Conservation (phyloP, 2,797 vertebrate species). For the Gephyroberyx darwinii region DNA sequence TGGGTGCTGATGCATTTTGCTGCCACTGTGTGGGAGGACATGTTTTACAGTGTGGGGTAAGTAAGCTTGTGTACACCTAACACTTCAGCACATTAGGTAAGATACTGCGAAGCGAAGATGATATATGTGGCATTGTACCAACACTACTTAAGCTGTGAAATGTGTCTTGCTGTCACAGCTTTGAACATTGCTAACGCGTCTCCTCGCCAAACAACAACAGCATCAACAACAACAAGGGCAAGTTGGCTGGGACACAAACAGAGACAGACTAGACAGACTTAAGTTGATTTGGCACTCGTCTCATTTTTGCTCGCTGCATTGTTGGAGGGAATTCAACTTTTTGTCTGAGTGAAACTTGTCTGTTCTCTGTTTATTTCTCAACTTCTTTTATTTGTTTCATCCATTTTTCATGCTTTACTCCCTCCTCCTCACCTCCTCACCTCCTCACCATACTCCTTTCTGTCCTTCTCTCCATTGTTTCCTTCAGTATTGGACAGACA, state of each 20-base stretch:
- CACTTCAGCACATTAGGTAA: background rate
- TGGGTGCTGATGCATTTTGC: too few relatives aligned
- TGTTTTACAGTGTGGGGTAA: too few relatives aligned
- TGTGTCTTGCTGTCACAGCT: background rate
- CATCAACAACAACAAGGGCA: background rate
- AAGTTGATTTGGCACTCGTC: background rate
- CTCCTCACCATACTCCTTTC: background rate
- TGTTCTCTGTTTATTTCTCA: background rate
- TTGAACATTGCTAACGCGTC: background rate
- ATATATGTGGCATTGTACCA: background rate
- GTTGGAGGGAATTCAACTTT: background rate
- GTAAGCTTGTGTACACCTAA: too few relatives aligned
- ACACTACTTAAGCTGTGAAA: background rate
- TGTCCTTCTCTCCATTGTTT: slow-evolving; percentile 6
- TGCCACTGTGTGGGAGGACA: too few relatives aligned
- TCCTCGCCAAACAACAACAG: background rate
- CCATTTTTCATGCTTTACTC: background rate
- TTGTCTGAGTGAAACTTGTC: background rate
- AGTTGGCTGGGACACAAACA: slow-evolving; percentile 4
- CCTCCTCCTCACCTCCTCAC: too few relatives aligned
- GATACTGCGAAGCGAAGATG: background rate
- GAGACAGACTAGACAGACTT: background rate
- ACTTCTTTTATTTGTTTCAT: background rate
- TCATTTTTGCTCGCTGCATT: background rate
- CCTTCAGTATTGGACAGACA: slow-evolving; percentile 85